Evolutionary conservation across 2,797 vertebrate genomes (phyloP), one percentile per base, ranked within the genome.

Genomic region (Benthosema pterotum): DNA sequence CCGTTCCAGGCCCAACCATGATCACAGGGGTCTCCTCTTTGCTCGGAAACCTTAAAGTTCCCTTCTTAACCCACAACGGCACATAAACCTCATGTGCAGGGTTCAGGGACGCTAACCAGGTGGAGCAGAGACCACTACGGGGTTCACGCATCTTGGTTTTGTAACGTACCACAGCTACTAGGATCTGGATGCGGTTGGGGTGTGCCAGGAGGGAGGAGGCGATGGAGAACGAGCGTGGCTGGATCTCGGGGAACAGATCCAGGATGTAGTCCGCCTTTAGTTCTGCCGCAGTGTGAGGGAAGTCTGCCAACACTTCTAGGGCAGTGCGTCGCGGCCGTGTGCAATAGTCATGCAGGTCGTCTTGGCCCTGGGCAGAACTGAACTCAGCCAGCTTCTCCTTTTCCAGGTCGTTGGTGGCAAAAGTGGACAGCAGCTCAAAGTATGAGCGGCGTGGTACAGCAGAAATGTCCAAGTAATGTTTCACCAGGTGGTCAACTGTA

Each of bases 1-100:
- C 98, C 0, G 98, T 99, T 57, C 98, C 98, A 0, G 97, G 96
- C 52, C 96, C 98, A 12, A 99, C 95, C 97, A 99, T 94, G 50
- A 99, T 87, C 63, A 94, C 88, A 0, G 96, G 93, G 0, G 77
- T 92, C 52, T 84, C 71, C 0, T 65, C 70, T 0, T 93, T 88
- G 18, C 67, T 43, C 0, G 97, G 97, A 72, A 99, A 97, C 76
- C 58, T 91, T 66, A 99, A 55, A 50, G 76, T 78, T 32, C 97
- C 97, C 49, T 91, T 94, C 82, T 94, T 96, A 66, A 96, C 94
- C 97, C 97, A 98, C 9, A 99, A 81, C 9, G 96, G 96, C 11
- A 97, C 95, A 0, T 0, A 73, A 14, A 92, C 73, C 51, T 79
- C 95, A 81, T 88, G 85, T 46, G 67, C 62, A 0, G 97, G 94